Evolutionary conservation across 2,113 vertebrate genomes (phyloP), one percentile per base, ranked within the genome.

Genomic region (Sebastes fasciatus): DNA sequence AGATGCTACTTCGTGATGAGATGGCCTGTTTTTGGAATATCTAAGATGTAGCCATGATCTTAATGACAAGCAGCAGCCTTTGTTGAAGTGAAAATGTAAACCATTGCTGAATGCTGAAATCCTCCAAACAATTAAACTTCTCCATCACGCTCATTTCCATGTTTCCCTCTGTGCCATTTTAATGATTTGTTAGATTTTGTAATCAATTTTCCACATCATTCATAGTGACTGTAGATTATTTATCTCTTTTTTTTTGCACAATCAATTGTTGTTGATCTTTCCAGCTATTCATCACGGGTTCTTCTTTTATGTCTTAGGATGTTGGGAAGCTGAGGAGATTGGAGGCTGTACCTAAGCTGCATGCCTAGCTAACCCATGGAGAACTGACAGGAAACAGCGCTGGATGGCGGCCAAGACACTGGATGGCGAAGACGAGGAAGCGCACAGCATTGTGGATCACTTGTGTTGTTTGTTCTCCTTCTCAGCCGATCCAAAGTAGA

Each of bases 321-420:
- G 79, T 73, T 92, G 75, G 83, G 88, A 78, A 76, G 88, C 88
- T 93, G 89, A 94, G 78, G 74, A 93, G 92, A 90, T 86, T 76
- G 88, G 69, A 67, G 68, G 83, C 89, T 82, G 89, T 73, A 86
- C 80, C 87, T 79, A 82, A 93, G 91, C 91, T 75, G 76, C 5
- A 17, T 83, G 89, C 91, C 86, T 83, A 92, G 83, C 89, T 73
- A 83, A 92, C 91, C 86, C 79, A 91, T 89, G 88, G 92, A 91
- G 90, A 86, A 72, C 79, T 89, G 90, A 92, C 76, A 68, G 82
- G 68, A 90, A 34, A 74, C 76, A 61, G 80, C 83, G 74, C 88
- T 93, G 90, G 92, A 94, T 89, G 91, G 86, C 92, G 90, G 88
- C 89, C 91, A 91, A 83, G 87, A 90, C 82, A 85, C 80, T 94